Evolutionary conservation across 2,113 vertebrate species (phyloP), one percentile per base, ranked within the genome.

Genomic region (Aspidoscelis tigris): DNA sequence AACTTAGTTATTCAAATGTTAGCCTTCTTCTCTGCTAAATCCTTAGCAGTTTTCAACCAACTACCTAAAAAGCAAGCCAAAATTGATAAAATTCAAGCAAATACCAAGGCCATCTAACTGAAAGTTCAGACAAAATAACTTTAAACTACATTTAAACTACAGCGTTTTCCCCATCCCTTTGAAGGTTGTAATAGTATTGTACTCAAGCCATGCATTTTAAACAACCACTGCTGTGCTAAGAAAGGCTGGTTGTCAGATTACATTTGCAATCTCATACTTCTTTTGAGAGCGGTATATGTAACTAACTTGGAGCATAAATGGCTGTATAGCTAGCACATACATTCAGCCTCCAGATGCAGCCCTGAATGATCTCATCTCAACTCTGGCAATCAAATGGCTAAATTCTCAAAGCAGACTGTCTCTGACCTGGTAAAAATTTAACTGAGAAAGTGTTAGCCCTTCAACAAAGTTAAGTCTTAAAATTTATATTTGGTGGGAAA

Each of bases 251-350:
- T 2, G n/a, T 39, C 66, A 39, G 22, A 81, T 71, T 22, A 39
- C 55, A 69, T 39, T 55, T 71, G 47, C 47, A 71, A 41, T 41
- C 26, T 4, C 16, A 10, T 58, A 43, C 73, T 87, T 88, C 81
- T 85, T 33, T 87, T 86, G 80, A 87, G 81, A 71, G 12, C 72
- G 86, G 84, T 82, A 81, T 78, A 88, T 81, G 83, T 53, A 85
- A 84, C 76, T 88, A 89, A 81, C 77, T 76, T 85, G 68, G 83
- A 86, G 26, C 89, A 90, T 7, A 77, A 81, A 88, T 90, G 72
- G 14, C 39, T 2, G 24, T 61, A 47, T 14, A 73, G 64, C 85
- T 72, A 24, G 73, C 0, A 66, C 82, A 41, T 0, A 0, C 58
- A 61, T 16, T 18, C 58, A 14, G 0, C 0, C 1, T 85, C 11